These are phyloP conservation scores for Alectoris magna DNA, from an alignment of 2,797 vertebrate genomes.

Conservation along the genomic window DNA sequence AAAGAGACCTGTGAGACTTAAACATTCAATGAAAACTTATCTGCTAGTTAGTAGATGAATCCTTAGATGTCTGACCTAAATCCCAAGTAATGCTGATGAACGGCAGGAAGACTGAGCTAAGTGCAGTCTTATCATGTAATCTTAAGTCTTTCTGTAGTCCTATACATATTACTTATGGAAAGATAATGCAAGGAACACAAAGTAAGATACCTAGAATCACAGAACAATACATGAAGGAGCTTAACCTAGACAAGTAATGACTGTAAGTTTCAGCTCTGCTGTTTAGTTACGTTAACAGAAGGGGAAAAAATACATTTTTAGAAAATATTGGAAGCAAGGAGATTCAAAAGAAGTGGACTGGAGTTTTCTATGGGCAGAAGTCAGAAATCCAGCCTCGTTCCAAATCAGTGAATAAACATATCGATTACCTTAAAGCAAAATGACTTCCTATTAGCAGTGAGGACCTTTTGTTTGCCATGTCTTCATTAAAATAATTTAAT, in stretches of 20 bases:
- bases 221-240: constrained; percentile 5
- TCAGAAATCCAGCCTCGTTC: constrained; percentile 23
- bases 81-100: constrained; percentile 5
- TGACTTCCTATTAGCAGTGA: neutral
- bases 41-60: constrained; percentile 38
- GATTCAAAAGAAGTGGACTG: neutral
- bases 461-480: neutral
- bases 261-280: neutral
- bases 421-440: constrained; percentile 16
- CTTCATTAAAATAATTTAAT: constrained; percentile 28
- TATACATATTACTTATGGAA: neutral
- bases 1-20: constrained; percentile 18
- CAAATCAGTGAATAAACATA: constrained; percentile 11
- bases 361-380: neutral
- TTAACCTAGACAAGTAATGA: neutral
- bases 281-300: constrained; percentile 32
- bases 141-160: neutral
- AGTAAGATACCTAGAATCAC: constrained; percentile 18
- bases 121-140: neutral
- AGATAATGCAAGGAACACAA: neutral
- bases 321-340: constrained; percentile 6
- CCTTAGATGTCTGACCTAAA: constrained; percentile 42
- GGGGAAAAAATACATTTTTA: neutral
- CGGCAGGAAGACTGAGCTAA: neutral
- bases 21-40: constrained; percentile 34